These are phyloP conservation scores for Eupsittula cactorum DNA, from an alignment of 2,113 vertebrate species.

Conservation along the genomic window DNA sequence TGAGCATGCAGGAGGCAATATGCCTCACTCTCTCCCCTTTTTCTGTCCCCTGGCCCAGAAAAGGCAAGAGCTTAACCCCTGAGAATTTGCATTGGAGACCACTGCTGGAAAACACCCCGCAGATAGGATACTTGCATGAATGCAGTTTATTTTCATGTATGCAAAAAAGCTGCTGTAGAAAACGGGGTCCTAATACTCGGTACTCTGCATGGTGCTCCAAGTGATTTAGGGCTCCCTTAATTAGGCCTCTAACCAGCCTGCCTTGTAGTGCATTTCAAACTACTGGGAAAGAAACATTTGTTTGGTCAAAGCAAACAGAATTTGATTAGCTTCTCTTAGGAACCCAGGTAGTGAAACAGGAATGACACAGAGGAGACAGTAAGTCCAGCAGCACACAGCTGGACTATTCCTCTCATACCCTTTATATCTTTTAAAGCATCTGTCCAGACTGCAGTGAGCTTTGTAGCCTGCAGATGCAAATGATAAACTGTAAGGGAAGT, in stretches of 20 bases:
- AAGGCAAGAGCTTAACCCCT: background rate
- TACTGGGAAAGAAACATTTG: background rate
- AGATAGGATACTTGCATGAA: background rate
- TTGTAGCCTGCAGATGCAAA: background rate
- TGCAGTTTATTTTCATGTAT: background rate
- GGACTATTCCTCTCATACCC: background rate
- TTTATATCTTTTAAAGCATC: background rate
- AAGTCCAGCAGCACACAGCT: background rate
- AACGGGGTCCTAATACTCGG: background rate
- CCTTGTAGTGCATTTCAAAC: background rate
- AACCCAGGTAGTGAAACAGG: background rate
- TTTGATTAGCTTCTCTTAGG: background rate
- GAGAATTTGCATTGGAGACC: background rate
- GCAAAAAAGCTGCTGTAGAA: background rate
- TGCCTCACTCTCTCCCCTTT: background rate
- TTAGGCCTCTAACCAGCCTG: background rate
- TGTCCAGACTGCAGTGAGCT: background rate
- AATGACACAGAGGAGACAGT: background rate
- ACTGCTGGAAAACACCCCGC: background rate
- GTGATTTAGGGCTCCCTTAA: conserved; percentile 29
- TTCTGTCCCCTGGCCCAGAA: background rate
- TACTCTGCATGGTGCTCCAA: background rate
- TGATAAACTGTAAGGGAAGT: background rate
- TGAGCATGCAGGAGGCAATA: background rate
- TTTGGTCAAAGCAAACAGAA: background rate